Conservation (phyloP, 2,113 vertebrate genomes). For the Heterochromis multidens region DNA sequence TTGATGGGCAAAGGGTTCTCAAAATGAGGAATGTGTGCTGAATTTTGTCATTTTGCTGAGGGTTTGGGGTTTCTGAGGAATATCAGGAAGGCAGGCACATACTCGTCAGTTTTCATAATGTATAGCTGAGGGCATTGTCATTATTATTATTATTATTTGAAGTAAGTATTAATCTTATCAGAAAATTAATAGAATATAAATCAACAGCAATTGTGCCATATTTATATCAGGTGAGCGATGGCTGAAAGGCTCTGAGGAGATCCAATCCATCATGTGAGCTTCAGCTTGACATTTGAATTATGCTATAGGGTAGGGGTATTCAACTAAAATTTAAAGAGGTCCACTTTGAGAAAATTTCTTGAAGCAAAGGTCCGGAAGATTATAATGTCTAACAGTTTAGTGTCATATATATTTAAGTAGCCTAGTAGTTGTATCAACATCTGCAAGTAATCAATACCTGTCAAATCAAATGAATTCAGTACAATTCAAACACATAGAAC, state of each 20-base stretch:
- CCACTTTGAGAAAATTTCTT: no score
- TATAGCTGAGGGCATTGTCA: neutral
- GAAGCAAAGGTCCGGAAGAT: no score
- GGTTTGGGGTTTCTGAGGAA: accelerated
- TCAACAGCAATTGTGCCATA: neutral
- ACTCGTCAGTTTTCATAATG: neutral
- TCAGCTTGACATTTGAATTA: no score
- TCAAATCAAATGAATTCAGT: no score
- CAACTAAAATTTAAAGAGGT: no score
- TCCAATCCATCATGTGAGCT: neutral
- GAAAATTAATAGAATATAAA: neutral
- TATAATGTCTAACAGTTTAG: no score
- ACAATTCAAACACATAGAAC: no score
- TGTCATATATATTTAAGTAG: no score
- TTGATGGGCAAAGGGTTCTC: neutral
- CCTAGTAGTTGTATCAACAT: no score
- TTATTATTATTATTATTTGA: neutral
- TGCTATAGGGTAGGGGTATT: no score
- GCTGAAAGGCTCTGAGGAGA: neutral
- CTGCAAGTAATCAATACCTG: no score
- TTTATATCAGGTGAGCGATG: neutral
- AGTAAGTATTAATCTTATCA: neutral
- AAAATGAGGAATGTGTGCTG: neutral
- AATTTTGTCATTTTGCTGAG: neutral
- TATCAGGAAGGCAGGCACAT: neutral